Conservation (phyloP, 2,797 vertebrate species). For the Odontamblyopus rebecca region DNA sequence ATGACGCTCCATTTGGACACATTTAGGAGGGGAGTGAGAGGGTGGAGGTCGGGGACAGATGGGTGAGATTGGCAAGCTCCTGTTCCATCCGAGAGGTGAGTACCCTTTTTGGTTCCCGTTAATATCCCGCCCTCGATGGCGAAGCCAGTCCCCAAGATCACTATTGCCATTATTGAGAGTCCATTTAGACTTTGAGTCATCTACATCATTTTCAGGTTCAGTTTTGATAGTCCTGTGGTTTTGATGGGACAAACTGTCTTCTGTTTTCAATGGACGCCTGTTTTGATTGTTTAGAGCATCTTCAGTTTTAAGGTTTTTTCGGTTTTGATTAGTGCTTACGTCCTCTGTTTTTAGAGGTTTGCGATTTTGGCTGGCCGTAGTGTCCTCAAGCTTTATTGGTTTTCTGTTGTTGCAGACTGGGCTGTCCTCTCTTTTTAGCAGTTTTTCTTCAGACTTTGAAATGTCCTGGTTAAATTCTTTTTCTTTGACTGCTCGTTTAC, state of each 20-base stretch:
- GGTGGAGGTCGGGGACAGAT: conserved; percentile 83
- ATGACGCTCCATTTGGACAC: conserved; percentile 93
- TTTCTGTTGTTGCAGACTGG: conserved; percentile 76
- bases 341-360: conserved; percentile 88
- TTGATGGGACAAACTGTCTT: conserved; percentile 85
- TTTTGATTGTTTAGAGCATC: conserved; percentile 81
- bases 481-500: conserved; percentile 85
- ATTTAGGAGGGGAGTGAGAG: conserved; percentile 89
- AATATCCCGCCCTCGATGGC: conserved; percentile 79
- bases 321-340: conserved; percentile 80
- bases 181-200: conserved; percentile 81
- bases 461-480: conserved; percentile 90
- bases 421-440: conserved; percentile 84
- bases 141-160: conserved; percentile 82
- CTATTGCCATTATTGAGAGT: conserved; percentile 76
- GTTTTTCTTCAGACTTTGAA: conserved; percentile 84
- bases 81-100: conserved; percentile 69
- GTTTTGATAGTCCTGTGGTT: conserved; percentile 87
- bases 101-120: conserved; percentile 80
- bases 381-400: conserved; percentile 85
- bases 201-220: conserved; percentile 82
- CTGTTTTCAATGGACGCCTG: conserved; percentile 74
- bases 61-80: conserved; percentile 74
- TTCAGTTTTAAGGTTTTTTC: conserved; percentile 83
- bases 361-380: conserved; percentile 81